These are phyloP conservation scores for Clavelina lepadiformis DNA, from an alignment of 23 tunicate species.

Conservation along the genomic window DNA sequence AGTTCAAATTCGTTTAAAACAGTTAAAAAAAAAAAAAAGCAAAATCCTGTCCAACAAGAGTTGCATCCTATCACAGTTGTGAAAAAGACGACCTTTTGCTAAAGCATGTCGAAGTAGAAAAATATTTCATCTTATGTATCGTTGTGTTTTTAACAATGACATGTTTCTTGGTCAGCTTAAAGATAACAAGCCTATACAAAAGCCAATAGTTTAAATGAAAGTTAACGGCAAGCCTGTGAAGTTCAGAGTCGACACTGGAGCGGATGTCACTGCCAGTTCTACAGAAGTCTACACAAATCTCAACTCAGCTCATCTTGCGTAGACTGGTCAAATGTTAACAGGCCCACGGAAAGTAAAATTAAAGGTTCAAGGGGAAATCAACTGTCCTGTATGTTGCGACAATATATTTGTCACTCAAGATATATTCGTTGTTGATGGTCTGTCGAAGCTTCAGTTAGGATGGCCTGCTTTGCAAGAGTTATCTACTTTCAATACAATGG, in stretches of 20 bases:
- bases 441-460: slow-evolving; percentile 16
- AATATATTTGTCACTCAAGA: slow-evolving; percentile 1
- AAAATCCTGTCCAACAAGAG: no score
- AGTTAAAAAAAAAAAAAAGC: no score
- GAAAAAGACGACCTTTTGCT: no score
- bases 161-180: no score
- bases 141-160: no score
- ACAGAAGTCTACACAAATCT: background rate
- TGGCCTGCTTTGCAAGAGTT: slow-evolving; percentile 20
- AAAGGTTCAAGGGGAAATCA: slow-evolving; percentile 3
- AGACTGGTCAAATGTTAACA: slow-evolving; percentile 4
- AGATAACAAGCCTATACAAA: no score
- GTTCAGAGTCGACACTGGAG: slow-evolving; percentile 9
- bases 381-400: background rate
- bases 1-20: no score
- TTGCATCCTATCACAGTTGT: no score
- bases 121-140: no score
- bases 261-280: slow-evolving; percentile 5
- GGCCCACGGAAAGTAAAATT: slow-evolving; percentile 10
- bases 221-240: background rate
- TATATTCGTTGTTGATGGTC: slow-evolving; percentile 5
- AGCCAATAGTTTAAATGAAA: background rate
- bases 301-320: background rate
- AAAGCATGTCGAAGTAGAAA: no score
- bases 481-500: background rate